These are phyloP conservation scores for Aldabrachelys gigantea DNA, from an alignment of 2,113 vertebrate species.

Conservation along the genomic window DNA sequence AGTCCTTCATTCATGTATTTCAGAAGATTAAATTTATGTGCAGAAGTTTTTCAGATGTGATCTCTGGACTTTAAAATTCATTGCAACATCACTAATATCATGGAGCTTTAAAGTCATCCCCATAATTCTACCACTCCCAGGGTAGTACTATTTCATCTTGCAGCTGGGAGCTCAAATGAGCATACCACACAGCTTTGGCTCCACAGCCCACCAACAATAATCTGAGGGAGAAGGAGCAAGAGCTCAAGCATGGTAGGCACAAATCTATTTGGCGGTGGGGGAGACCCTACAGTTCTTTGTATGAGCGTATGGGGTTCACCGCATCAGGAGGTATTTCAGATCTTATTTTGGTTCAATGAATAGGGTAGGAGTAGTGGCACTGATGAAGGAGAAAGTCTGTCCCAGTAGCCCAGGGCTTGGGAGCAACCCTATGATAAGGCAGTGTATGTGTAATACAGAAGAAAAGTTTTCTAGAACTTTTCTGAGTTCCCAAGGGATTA, in stretches of 20 bases:
- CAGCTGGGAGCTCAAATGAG: neutral
- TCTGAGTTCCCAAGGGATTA: neutral
- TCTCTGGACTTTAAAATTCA: neutral
- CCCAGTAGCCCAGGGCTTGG: neutral
- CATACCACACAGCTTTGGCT: fast-evolving
- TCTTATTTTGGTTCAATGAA: neutral
- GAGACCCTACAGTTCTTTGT: neutral
- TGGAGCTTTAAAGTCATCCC: neutral
- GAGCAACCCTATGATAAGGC: neutral
- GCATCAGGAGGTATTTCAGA: neutral
- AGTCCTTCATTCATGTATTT: fast-evolving
- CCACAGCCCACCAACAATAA: neutral
- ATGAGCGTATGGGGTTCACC: neutral
- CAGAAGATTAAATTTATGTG: fast-evolving
- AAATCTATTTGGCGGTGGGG: fast-evolving
- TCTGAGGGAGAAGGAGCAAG: neutral
- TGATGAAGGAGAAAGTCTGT: fast-evolving
- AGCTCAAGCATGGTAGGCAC: fast-evolving
- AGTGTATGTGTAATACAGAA: neutral
- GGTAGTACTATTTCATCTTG: neutral
- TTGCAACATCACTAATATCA: neutral
- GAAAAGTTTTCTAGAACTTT: neutral
- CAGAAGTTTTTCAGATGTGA: fast-evolving
- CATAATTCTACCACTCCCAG: neutral
- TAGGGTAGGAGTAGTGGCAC: neutral